Base-by-base conservation (phyloP, 2,797 vertebrate species). In the Tamandua tetradactyla region DNA sequence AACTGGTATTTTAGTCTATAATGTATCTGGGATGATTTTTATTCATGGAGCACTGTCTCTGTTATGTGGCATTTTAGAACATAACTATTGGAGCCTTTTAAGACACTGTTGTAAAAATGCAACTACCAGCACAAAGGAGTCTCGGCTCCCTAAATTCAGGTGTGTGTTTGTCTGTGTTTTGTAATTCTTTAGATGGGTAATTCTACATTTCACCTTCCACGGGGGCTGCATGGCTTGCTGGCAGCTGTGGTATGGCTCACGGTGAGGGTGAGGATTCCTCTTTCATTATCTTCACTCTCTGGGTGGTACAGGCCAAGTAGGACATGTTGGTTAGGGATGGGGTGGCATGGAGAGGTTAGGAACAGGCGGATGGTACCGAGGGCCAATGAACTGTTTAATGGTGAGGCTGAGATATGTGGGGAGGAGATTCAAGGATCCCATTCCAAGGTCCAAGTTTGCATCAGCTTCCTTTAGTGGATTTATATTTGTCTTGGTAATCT, bases 101-200 rank as follows among this genome's bases (percentile, higher is more conserved):
- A 75, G 74, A n/a, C 40, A 12, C 72, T 47, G 40, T 89, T 89
- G 62, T 95, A 81, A 96, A 97, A 93, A 93, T 74, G 25, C 75
- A 95, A 49, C 83, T 81, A 11, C 30, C 42, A 92, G 49, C 79
- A 88, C 20, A 64, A 91, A 81, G 89, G 52, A 74, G 23, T 87
- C 49, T 44, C 32, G 44, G 5, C 35, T 32, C 87, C n/a, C 66
- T 49, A 47, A 82, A 92, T 55, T 64, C 74, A 68, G 75, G 47
- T 78, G 75, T 42, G 47, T 5, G 0, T 86, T 59, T 88, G 12
- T 49, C 14, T 13, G 2, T 49, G 32, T 49, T 79, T 86, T 87
- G 49, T 42, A 71, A 66, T 78, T 62, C n/a, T 35, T 11, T 64
- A 89, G 68, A 49, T 61, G 79, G 71, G 40, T 40, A 76, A 35